A percentile compares a stretch with the other conserved stretches of the same genome.
These are phyloP conservation scores for Eulemur rufifrons DNA, from an alignment of 2,113 vertebrate genomes.

Conservation along the genomic window DNA sequence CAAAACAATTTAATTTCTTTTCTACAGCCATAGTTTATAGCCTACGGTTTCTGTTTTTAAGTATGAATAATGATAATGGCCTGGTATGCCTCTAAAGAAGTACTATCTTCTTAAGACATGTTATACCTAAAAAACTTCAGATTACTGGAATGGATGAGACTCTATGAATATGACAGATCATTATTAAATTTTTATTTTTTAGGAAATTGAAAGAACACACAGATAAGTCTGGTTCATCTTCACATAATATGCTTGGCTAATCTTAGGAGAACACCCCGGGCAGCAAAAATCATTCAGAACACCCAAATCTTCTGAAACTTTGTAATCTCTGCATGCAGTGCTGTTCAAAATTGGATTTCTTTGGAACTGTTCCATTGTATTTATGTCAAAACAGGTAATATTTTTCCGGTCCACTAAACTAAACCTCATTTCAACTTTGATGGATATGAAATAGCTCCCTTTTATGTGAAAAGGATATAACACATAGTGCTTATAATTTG, in stretches of 20 bases:
- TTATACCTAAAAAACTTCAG: not conserved
- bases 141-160: not conserved
- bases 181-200: conserved; percentile 40
- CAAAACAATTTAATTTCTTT: not conserved
- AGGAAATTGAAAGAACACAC: conserved; percentile 23
- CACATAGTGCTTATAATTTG: conserved; percentile 20
- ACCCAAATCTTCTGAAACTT: conserved; percentile 34
- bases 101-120: not conserved
- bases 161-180: not conserved
- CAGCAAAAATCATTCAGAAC: not conserved
- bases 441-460: conserved; percentile 36
- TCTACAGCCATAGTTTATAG: not conserved
- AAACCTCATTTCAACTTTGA: conserved; percentile 57
- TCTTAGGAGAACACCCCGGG: not conserved
- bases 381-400: conserved; percentile 63
- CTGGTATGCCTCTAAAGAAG: not conserved
- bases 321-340: conserved; percentile 33
- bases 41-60: not conserved
- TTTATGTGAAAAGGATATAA: conserved; percentile 47
- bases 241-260: conserved; percentile 4
- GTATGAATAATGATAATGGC: not conserved
- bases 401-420: conserved; percentile 57
- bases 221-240: not conserved
- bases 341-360: conserved; percentile 62
- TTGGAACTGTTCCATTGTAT: conserved; percentile 39